Conservation (phyloP, 1,140 invertebrate genomes). For the Drepana arcuata region DNA sequence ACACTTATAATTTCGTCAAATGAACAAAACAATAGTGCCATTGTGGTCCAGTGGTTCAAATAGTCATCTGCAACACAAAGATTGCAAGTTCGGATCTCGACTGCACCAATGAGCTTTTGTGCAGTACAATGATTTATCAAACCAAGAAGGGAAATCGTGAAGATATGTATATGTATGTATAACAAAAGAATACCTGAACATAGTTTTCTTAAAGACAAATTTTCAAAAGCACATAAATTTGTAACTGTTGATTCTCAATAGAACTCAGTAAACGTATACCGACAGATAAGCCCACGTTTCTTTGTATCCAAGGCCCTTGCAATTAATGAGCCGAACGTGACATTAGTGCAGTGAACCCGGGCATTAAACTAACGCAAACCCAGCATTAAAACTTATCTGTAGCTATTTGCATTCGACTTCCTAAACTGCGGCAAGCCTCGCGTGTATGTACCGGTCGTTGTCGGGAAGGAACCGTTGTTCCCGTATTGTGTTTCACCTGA, state of each 20-base stretch:
- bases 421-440: constrained; percentile 44
- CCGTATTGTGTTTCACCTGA: too few species aligned
- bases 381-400: constrained; percentile 67
- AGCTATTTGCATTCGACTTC: constrained; percentile 66
- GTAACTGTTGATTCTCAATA: not conserved
- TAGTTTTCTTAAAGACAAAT: not conserved
- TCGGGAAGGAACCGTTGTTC: too few species aligned
- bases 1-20: too few species aligned
- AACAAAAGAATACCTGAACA: not conserved
- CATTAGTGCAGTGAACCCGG: constrained; percentile 60
- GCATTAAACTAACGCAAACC: constrained; percentile 53
- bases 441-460: too few species aligned
- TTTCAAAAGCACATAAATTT: not conserved
- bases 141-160: not conserved
- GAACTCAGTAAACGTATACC: not conserved
- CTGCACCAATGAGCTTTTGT: too few species aligned
- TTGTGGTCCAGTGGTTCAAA: too few species aligned
- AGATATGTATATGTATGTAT: not conserved
- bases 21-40: too few species aligned
- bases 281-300: constrained; percentile 47
- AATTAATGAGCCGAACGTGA: constrained; percentile 68
- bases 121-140: not conserved
- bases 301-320: constrained; percentile 47
- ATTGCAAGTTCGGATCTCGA: too few species aligned
- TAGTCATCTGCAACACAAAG: too few species aligned